These are phyloP conservation scores for Tenebrosternarchus preto DNA, from an alignment of 2,113 vertebrate species.

Conservation along the genomic window DNA sequence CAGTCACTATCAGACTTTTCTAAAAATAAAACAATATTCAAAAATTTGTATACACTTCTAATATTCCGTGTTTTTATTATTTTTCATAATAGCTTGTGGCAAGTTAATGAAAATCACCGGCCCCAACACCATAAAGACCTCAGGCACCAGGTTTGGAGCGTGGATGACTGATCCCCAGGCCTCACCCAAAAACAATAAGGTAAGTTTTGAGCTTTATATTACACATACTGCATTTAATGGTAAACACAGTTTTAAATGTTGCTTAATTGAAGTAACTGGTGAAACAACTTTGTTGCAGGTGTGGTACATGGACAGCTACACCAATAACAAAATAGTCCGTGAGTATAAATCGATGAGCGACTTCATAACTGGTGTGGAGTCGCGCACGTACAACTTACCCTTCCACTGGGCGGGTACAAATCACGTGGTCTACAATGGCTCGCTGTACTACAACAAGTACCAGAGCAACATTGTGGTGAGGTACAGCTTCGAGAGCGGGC, in stretches of 20 bases:
- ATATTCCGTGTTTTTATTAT: slow-evolving; percentile 52
- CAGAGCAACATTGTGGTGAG: slow-evolving; percentile 98
- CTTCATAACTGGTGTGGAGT: slow-evolving; percentile 88
- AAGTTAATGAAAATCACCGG: slow-evolving; percentile 99
- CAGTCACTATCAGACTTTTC: background rate
- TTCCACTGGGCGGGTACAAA: slow-evolving; percentile 98
- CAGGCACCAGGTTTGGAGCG: slow-evolving; percentile 94
- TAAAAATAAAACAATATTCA: background rate
- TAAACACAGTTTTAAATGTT: background rate
- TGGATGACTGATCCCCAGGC: slow-evolving; percentile 97
- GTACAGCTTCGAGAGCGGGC: slow-evolving; percentile 90
- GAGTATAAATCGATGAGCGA: slow-evolving; percentile 92
- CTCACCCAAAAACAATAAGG: slow-evolving; percentile 88
- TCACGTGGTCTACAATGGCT: slow-evolving; percentile 95
- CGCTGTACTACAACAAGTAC: slow-evolving; percentile 98
- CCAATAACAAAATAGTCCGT: slow-evolving; percentile 94
- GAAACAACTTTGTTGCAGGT: slow-evolving; percentile 73
- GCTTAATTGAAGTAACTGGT: background rate
- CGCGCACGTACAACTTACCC: slow-evolving; percentile 93
- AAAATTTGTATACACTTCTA: too few relatives aligned
- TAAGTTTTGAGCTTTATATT: slow-evolving; percentile 58
- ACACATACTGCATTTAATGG: background rate
- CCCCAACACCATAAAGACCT: slow-evolving; percentile 93
- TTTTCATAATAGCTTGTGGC: slow-evolving; percentile 86
- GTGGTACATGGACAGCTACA: slow-evolving; percentile 98